phyloP scores from a whole-genome alignment of 2,797 vertebrate species.

The Pagetopsis macropterus region DNA sequence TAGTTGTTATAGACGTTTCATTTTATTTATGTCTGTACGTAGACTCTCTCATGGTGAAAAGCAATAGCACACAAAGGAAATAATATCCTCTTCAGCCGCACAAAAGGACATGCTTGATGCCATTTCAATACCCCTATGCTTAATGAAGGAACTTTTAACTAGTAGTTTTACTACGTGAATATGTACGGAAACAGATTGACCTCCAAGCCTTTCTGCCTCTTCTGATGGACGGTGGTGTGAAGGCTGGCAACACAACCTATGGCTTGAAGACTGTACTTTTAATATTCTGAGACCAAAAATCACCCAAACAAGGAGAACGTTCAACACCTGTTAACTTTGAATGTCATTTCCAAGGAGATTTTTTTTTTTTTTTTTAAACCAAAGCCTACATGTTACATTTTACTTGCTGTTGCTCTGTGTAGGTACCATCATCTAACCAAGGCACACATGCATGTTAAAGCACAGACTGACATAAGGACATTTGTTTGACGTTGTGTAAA shows the following conservation, averaged over 20 bases:
- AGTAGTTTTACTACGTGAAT: not conserved
- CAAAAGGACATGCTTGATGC: slow-evolving; percentile 13
- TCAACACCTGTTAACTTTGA: slow-evolving; percentile 1
- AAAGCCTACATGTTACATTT: not conserved
- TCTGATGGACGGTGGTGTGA: slow-evolving; percentile 4
- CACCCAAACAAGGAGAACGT: not conserved
- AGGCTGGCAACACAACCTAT: slow-evolving; percentile 15
- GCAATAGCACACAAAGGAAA: slow-evolving; percentile 18
- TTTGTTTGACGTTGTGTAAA: slow-evolving; percentile 7
- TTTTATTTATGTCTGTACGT: not conserved
- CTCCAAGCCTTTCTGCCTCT: slow-evolving; percentile 4
- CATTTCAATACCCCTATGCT: slow-evolving; percentile 2
- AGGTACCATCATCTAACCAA: not conserved
- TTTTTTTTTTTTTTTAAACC: not conserved
- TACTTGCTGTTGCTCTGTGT: slow-evolving; percentile 2
- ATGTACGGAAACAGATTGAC: not conserved
- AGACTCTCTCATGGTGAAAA: not conserved
- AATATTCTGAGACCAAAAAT: slow-evolving; percentile 65
- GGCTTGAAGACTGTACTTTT: slow-evolving; percentile 38
- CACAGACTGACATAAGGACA: slow-evolving; percentile 2
- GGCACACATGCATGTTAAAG: slow-evolving; percentile 25
- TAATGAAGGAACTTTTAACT: slow-evolving; percentile 34
- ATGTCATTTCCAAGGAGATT: slow-evolving; percentile 22
- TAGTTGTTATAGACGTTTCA: too few relatives aligned
- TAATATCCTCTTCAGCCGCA: not conserved